Evolutionary conservation across 2,888 invertebrate species (phyloP).

Genomic region (Autographa pulchrina): DNA sequence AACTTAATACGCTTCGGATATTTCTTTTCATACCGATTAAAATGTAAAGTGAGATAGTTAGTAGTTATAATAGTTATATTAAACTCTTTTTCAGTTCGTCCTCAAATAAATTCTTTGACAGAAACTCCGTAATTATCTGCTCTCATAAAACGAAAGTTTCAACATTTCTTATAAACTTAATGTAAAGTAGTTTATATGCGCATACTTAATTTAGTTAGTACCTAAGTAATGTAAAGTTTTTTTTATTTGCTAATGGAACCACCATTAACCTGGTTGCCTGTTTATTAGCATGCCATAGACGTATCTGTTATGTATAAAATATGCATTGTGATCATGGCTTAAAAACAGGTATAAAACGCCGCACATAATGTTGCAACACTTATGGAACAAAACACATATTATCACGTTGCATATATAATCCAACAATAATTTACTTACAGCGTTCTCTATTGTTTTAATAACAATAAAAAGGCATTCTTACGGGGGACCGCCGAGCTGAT

Average conservation of each 20-base stretch:
- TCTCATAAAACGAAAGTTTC: constrained; percentile 47
- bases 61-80: constrained; percentile 21
- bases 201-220: constrained; percentile 49
- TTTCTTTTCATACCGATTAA: constrained; percentile 65
- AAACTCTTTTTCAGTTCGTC: constrained; percentile 44
- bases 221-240: constrained; percentile 37
- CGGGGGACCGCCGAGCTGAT: constrained; percentile 40
- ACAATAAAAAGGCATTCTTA: constrained; percentile 57
- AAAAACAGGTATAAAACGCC: neutral
- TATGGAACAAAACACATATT: constrained; percentile 34
- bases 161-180: constrained; percentile 53
- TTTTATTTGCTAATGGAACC: constrained; percentile 42
- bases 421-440: constrained; percentile 41
- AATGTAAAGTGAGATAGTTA: constrained; percentile 51
- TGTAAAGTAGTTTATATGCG: constrained; percentile 55
- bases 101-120: constrained; percentile 51
- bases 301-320: constrained; percentile 35
- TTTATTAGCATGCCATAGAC: constrained; percentile 39
- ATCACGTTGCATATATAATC: constrained; percentile 43
- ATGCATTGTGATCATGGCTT: constrained; percentile 1
- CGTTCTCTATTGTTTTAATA: constrained; percentile 51
- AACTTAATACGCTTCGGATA: constrained; percentile 69
- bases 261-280: constrained; percentile 49
- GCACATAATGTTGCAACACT: constrained; percentile 9
- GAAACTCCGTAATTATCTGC: constrained; percentile 59